A percentile compares a stretch with the other conserved stretches of the same genome.
Conservation (phyloP, 2,797 vertebrate species). For the Enteromius treurensis region DNA sequence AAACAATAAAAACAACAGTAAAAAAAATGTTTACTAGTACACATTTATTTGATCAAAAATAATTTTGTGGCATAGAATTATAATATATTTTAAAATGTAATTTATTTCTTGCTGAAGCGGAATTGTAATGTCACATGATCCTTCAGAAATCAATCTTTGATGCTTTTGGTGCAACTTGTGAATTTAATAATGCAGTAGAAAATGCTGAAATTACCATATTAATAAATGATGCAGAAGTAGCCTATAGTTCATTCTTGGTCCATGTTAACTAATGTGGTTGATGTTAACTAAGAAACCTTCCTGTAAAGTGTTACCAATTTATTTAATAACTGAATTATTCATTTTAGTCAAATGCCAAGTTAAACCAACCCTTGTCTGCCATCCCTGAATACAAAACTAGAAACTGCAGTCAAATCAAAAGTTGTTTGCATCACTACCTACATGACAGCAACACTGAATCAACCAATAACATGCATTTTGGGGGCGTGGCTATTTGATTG, state of each 20-base stretch:
- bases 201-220: no score
- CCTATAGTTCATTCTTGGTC: no score
- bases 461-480: no score
- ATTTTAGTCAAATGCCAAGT: neutral
- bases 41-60: neutral
- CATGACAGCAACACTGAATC: neutral
- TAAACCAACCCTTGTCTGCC: neutral
- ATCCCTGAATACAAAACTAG: neutral
- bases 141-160: neutral
- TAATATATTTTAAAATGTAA: neutral
- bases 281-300: no score
- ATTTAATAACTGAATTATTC: neutral
- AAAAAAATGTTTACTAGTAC: neutral
- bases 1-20: neutral
- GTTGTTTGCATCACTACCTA: neutral
- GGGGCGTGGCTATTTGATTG: neutral
- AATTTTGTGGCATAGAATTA: neutral
- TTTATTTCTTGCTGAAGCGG: neutral
- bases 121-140: neutral
- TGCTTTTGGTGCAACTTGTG: neutral
- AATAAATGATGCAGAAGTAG: no score
- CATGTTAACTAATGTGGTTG: no score
- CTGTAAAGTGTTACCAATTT: neutral
- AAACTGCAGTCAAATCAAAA: neutral
- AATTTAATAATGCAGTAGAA: no score